Evolutionary conservation across 2,888 invertebrate species (phyloP).

Genomic region (Morinoia aosen): DNA sequence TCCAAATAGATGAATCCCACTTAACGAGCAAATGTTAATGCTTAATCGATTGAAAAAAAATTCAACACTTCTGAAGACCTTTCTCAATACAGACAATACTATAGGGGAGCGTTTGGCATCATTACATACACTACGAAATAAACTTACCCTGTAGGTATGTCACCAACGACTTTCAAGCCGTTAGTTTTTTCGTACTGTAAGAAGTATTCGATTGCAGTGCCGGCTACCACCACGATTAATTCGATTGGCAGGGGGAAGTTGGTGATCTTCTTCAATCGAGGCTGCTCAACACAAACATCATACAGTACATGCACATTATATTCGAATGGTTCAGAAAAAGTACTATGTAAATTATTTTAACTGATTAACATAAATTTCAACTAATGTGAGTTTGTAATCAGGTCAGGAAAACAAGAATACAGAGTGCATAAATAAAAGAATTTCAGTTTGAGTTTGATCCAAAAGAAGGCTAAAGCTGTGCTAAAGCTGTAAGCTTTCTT

Average conservation of each 20-base stretch:
- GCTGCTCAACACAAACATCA: constrained; percentile 29
- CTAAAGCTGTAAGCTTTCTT: no score
- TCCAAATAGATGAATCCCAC: no score
- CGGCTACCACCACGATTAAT: constrained; percentile 81
- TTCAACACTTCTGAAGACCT: not conserved
- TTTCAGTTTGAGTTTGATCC: no score
- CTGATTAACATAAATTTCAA: not conserved
- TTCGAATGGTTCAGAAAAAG: not conserved
- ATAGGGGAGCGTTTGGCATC: not conserved
- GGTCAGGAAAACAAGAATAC: no score
- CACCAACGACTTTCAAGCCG: constrained; percentile 80
- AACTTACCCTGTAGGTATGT: constrained; percentile 86
- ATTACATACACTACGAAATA: not conserved
- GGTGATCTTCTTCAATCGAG: constrained; percentile 75
- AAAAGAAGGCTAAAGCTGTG: no score
- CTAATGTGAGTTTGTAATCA: no score
- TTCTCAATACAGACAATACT: not conserved
- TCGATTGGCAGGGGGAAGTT: constrained; percentile 88
- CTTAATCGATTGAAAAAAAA: not conserved
- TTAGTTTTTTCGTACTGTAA: constrained; percentile 76
- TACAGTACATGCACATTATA: not conserved
- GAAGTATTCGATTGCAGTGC: constrained; percentile 80
- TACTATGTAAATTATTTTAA: no score
- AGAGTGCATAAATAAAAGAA: no score
- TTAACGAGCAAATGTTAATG: no score